phyloP scores from a whole-genome alignment of 2,113 vertebrate genomes.

The Pampusana beccarii region DNA sequence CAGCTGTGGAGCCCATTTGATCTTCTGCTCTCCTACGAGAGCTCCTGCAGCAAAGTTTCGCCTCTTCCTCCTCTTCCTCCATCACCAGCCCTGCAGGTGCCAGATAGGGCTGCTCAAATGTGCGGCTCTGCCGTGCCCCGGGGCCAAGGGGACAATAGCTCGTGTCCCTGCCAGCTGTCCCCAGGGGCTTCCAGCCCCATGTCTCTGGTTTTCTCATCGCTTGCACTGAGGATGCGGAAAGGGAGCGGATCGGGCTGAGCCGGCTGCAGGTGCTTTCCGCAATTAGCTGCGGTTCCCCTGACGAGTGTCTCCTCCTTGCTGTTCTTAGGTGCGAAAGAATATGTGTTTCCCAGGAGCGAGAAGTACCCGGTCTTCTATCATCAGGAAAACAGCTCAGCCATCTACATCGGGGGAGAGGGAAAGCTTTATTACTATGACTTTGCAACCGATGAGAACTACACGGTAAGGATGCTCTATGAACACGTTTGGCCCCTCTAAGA shows the following conservation, averaged over 20 bases:
- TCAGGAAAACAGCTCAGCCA: constrained; percentile 42
- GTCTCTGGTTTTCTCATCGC: accelerated
- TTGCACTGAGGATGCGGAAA: accelerated
- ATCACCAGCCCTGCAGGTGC: not conserved
- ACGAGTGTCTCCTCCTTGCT: not conserved
- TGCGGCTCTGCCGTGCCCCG: not conserved
- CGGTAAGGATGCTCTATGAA: not conserved
- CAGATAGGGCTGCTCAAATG: not conserved
- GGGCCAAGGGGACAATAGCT: not conserved
- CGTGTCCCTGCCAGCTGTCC: not conserved
- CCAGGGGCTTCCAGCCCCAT: accelerated
- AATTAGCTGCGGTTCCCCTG: not conserved
- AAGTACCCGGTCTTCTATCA: constrained; percentile 73
- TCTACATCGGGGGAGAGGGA: constrained; percentile 69
- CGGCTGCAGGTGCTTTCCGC: accelerated
- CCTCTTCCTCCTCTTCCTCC: not conserved
- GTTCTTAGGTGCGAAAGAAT: constrained; percentile 57
- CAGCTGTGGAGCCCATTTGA: not conserved
- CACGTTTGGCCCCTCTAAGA: accelerated
- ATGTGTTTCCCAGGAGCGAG: constrained; percentile 51
- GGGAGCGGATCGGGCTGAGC: not conserved
- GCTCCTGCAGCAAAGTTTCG: not conserved
- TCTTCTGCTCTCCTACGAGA: not conserved
- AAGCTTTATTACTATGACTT: constrained; percentile 73
- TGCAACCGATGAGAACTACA: not conserved